Evolutionary conservation across 2,888 invertebrate genomes (phyloP), one percentile per base, ranked within the genome.

Genomic region (Drosophila paranaensis): DNA sequence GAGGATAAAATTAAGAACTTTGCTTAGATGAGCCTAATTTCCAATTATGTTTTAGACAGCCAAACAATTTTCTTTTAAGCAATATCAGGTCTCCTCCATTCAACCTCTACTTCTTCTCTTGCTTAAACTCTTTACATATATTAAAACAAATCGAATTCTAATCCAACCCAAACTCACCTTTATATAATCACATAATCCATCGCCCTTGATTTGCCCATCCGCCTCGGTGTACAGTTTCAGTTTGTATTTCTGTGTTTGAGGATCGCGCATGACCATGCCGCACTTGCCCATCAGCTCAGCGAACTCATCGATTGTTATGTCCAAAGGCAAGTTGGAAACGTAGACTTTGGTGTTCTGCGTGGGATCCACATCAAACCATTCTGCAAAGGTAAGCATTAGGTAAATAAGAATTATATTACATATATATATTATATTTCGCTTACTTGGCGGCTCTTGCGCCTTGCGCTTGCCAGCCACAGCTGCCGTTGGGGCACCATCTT

Each of bases 121-220:
- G 6, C 30, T 11, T 5, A 45, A 45, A 13, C 20, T 2, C 20
- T 25, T 45, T 1, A 33, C 30, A 8, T 33, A 33, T 33, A 8
- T 33, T 33, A 33, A 30, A 33, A 6, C 30, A 6, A 33, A 33
- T 13, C 13, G 0, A 46, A 46, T 4, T 9, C 9, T n/a, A 2
- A 27, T 3, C 9, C 0, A 30, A 6, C 11, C 0, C 0, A 35
- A 8, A 57, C 93, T 93, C 91, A 97, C 96, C 95, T 97, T 98
- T 58, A 99, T 97, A 91, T 98, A 99, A 77, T 98, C 97, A 92
- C 99, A 99, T 50, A 98, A 94, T 13, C 97, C 99, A 94, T 99
- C 99, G 11, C 99, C 99, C 94, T 99, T 99, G 39, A 97, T 94
- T 75, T 97, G 95, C 0, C 96, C 95, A 87, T 95, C 95, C 42